Conservation (phyloP, 1,140 invertebrate genomes). For the Drosophila yakuba region DNA sequence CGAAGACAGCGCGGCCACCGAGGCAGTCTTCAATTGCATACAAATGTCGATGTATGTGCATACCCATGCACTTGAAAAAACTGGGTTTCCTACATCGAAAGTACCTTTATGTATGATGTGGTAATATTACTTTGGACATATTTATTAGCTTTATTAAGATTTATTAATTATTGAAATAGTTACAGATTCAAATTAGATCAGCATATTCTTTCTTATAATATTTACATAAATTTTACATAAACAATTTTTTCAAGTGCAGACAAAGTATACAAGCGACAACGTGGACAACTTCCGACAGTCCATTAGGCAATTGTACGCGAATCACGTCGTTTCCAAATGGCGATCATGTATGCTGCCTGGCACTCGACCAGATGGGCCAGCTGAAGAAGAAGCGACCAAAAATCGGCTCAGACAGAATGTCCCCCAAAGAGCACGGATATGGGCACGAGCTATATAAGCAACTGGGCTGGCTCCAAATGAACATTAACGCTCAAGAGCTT, state of each 20-base stretch:
- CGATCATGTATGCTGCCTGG: constrained; percentile 47
- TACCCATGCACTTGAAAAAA: constrained; percentile 11
- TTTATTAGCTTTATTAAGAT: no score
- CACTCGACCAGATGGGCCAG: constrained; percentile 33
- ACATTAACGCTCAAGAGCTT: constrained; percentile 62
- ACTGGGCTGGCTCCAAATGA: constrained; percentile 9
- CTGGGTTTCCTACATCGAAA: no score
- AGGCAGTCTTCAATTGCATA: constrained; percentile 50
- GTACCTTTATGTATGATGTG: no score
- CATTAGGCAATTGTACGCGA: constrained; percentile 42
- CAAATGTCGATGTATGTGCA: constrained; percentile 43
- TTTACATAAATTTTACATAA: background rate
- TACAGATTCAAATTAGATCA: background rate
- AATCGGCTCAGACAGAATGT: constrained; percentile 43
- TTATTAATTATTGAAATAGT: no score
- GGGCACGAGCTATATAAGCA: constrained; percentile 68
- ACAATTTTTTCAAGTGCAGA: background rate
- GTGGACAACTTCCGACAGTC: constrained; percentile 59
- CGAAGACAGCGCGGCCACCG: constrained; percentile 14
- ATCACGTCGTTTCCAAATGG: constrained; percentile 44
- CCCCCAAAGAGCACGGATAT: constrained; percentile 39
- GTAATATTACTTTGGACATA: no score
- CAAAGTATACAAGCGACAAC: background rate
- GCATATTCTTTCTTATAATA: no score
- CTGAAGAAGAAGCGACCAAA: constrained; percentile 54